These are phyloP conservation scores for Oncorhynchus gorbuscha DNA, from an alignment of 2,113 vertebrate species.

Conservation along the genomic window DNA sequence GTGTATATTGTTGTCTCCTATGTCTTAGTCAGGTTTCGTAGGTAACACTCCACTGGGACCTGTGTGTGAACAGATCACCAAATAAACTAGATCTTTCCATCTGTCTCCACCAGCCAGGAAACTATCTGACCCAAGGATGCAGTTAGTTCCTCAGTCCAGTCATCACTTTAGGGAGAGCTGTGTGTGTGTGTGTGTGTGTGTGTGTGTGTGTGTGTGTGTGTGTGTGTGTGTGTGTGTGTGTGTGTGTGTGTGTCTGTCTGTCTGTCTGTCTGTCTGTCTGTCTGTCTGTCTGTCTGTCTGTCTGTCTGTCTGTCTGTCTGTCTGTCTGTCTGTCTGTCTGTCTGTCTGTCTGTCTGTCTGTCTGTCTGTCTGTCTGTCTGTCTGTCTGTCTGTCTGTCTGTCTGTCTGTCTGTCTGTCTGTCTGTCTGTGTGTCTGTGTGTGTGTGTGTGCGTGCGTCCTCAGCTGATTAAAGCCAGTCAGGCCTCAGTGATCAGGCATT, in stretches of 20 bases:
- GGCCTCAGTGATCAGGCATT: conserved; percentile 71
- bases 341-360: conserved; percentile 32
- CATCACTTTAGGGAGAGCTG: not conserved
- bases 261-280: conserved; percentile 39
- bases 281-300: conserved; percentile 17
- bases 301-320: conserved; percentile 37
- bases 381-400: conserved; percentile 25
- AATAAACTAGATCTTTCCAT: too few relatives aligned
- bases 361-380: conserved; percentile 34
- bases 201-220: conserved; percentile 21
- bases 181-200: conserved; percentile 36
- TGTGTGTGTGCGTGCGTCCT: conserved; percentile 29
- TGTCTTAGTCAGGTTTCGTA: conserved; percentile 56
- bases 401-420: conserved; percentile 35
- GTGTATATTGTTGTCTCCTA: conserved; percentile 46
- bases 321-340: conserved; percentile 24
- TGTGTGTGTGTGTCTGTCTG: conserved; percentile 19
- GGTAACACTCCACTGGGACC: conserved; percentile 45
- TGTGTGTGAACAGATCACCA: conserved; percentile 5
- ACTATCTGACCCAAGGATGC: not conserved
- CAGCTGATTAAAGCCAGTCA: conserved; percentile 74
- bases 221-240: conserved; percentile 37
- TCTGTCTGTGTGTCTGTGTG: conserved; percentile 24
- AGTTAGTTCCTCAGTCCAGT: too few relatives aligned
- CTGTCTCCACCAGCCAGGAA: too few relatives aligned